Base-by-base conservation (phyloP, 2,113 vertebrate species). In the Odontophorus gujanensis region DNA sequence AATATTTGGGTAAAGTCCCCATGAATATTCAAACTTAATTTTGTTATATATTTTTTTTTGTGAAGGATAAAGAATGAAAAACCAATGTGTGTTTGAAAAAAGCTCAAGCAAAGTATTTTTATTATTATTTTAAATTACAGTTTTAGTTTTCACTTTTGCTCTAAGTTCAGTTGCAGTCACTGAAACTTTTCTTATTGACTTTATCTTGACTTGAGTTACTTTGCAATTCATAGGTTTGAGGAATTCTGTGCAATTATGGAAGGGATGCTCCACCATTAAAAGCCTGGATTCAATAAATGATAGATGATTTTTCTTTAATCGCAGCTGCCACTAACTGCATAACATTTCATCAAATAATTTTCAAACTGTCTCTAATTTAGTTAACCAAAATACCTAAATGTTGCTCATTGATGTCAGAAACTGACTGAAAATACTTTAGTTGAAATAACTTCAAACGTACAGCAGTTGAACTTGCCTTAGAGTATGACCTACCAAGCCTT, bases 351-450 rank as follows among this genome's bases (percentile, higher is more conserved):
- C 26, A 82, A 88, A 57, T 8, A 36, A 50, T 89, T 87, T 43
- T 88, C 25, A 81, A 81, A 58, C 25, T 30, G 9, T 43, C 21
- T 26, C 42, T 40, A 89, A 45, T 89, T 93, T 75, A 92, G n/a
- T 43, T 58, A 81, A 89, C n/a, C 26, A 89, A 89, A 94, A 86
- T 38, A 87, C 9, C 30, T 66, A 89, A 80, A 91, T 42, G 5
- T 76, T 92, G 28, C 53, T 87, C 20, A 47, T 6, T 73, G 71
- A 62, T 94, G 21, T 73, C 32, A 58, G 26, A 47, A 87, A 30
- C 50, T 66, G 72, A 67, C 8, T 87, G 47, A 87, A 87, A 85
- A 67, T 25, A 47, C 61, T 80, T 69, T 58, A 74, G 17, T 89
- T 89, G n/a, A 92, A 95, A 80, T 55, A 85, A 66, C 19, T 66